A percentile compares a stretch with the other conserved stretches of the same genome.
phyloP scores from a whole-genome alignment of 2,888 invertebrate genomes.

The Lathronympha strigana region DNA sequence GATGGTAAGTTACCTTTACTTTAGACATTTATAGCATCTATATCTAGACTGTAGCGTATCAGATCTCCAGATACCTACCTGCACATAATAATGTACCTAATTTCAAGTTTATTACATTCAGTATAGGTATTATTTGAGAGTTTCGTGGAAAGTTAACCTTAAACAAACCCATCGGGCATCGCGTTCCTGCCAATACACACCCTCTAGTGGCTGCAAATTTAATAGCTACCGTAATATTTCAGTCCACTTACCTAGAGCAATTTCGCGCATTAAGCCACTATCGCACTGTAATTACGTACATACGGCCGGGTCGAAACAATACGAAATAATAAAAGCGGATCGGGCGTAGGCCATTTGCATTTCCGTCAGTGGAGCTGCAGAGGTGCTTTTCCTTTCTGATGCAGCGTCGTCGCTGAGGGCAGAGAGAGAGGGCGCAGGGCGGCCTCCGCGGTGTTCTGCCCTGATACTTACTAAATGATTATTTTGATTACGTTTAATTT shows the following conservation, averaged over 20 bases:
- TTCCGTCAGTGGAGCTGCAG: slow-evolving; percentile 57
- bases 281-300: slow-evolving; percentile 69
- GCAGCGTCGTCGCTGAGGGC: slow-evolving; percentile 50
- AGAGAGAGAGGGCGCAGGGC: slow-evolving; percentile 66
- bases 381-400: slow-evolving; percentile 64
- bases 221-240: slow-evolving; percentile 73
- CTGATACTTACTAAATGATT: slow-evolving; percentile 75
- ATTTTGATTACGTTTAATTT: slow-evolving; percentile 84
- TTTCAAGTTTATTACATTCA: background rate
- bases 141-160: background rate
- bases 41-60: too few species aligned
- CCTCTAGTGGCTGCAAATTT: slow-evolving; percentile 41
- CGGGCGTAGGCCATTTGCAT: slow-evolving; percentile 75
- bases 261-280: slow-evolving; percentile 74
- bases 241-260: slow-evolving; percentile 69
- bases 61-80: too few species aligned
- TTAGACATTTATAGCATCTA: too few species aligned
- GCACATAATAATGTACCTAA: too few species aligned
- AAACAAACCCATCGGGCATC: slow-evolving; percentile 15
- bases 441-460: slow-evolving; percentile 57
- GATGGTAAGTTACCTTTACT: too few species aligned
- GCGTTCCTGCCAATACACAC: slow-evolving; percentile 18
- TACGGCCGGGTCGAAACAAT: slow-evolving; percentile 68
- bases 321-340: slow-evolving; percentile 76
- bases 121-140: too few species aligned